phyloP scores from a whole-genome alignment of 2,113 vertebrate species.

The Otis tarda region DNA sequence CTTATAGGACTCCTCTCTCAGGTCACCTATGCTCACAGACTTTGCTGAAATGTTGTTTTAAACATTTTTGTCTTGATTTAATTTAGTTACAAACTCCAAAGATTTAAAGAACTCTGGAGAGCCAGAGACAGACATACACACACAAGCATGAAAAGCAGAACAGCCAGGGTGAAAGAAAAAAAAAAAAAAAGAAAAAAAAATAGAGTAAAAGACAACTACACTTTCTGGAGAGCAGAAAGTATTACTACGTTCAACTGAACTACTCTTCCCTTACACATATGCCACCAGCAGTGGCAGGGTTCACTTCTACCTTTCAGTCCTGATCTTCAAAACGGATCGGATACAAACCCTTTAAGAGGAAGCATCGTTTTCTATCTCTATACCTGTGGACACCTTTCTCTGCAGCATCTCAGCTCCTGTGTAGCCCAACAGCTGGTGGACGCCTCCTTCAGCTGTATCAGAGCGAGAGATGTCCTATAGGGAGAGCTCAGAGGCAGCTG shows the following conservation, averaged over 20 bases:
- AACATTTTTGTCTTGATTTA: neutral
- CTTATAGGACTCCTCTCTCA: neutral
- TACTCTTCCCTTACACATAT: neutral
- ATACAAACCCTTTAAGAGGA: neutral
- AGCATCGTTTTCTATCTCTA: neutral
- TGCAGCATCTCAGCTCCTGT: neutral
- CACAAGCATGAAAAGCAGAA: neutral
- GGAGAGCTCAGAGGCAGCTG: rapidly evolving
- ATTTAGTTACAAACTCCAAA: neutral
- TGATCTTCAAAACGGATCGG: neutral
- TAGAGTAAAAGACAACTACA: neutral
- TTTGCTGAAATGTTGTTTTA: neutral
- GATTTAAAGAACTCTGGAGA: neutral
- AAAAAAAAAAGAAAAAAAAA: no score
- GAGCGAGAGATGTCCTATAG: neutral
- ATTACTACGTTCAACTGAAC: neutral
- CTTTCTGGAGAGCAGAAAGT: neutral
- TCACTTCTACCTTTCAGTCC: neutral
- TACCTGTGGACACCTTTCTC: neutral
- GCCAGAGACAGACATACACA: neutral
- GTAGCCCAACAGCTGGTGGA: neutral
- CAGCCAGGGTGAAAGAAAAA: neutral
- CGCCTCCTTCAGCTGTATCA: neutral
- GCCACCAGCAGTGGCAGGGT: neutral
- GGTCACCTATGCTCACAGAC: neutral